phyloP scores from a whole-genome alignment of 2,113 vertebrate genomes.

The Heterotis niloticus region DNA sequence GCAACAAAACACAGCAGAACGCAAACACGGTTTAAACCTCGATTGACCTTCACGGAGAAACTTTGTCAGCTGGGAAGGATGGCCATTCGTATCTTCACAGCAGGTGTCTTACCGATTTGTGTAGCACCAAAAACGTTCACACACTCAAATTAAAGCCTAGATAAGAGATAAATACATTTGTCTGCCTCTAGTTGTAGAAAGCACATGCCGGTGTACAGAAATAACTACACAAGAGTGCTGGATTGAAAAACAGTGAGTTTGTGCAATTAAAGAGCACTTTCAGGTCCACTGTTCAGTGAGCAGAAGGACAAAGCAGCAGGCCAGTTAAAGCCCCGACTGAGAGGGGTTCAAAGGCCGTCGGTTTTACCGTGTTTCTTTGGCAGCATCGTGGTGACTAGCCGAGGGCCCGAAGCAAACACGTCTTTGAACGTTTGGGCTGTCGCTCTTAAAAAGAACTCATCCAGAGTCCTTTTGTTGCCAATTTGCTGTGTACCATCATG shows the following conservation, averaged over 20 bases:
- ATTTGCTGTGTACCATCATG: neutral
- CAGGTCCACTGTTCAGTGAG: neutral
- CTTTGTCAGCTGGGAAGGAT: no score
- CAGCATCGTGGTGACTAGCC: neutral
- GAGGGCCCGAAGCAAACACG: neutral
- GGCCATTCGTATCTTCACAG: no score
- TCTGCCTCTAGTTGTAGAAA: no score
- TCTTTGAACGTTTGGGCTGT: constrained; percentile 1
- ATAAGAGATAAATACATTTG: no score
- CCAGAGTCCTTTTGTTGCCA: neutral
- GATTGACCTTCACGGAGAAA: no score
- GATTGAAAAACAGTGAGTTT: neutral
- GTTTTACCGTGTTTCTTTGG: neutral
- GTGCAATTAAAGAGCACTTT: neutral
- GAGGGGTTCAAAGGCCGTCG: constrained; percentile 12
- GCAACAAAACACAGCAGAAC: no score
- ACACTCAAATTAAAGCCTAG: no score
- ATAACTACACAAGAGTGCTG: neutral
- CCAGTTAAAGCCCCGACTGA: constrained; percentile 7
- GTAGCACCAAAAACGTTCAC: no score
- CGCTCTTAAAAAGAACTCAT: neutral
- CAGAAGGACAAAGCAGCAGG: neutral
- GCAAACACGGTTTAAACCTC: no score
- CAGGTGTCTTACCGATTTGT: no score
- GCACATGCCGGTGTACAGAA: neutral